Evolutionary conservation across 2,797 vertebrate genomes (phyloP).

Genomic region (Sebastes minor): DNA sequence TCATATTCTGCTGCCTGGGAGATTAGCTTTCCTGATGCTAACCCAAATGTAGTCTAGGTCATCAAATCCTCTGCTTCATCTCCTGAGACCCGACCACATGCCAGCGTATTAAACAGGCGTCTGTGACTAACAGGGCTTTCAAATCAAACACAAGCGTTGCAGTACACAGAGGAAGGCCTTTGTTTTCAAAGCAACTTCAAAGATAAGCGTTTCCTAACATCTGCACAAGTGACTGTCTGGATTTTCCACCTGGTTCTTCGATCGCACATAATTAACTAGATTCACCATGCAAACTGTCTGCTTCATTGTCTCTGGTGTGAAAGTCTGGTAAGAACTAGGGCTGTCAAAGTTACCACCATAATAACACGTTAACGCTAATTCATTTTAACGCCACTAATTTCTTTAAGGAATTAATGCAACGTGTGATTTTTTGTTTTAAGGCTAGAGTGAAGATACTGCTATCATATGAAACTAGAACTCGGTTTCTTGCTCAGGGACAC

Average conservation of each 20-base stretch:
- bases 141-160: slow-evolving; percentile 16
- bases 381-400: too few relatives aligned
- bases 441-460: too few relatives aligned
- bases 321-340: not conserved
- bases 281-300: not conserved
- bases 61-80: slow-evolving; percentile 54
- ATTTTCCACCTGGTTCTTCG: not conserved
- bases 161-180: not conserved
- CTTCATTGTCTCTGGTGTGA: not conserved
- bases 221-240: not conserved
- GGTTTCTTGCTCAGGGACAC: too few relatives aligned
- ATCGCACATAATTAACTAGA: not conserved
- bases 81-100: slow-evolving; percentile 41
- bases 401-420: too few relatives aligned
- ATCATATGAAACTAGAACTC: too few relatives aligned
- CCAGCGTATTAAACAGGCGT: slow-evolving; percentile 52
- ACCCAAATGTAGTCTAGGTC: slow-evolving; percentile 47
- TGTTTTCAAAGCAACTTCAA: not conserved
- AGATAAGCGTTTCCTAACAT: not conserved
- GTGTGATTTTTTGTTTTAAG: too few relatives aligned
- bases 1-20: slow-evolving; percentile 34
- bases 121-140: slow-evolving; percentile 17
- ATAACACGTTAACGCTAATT: too few relatives aligned
- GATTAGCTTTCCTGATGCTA: slow-evolving; percentile 60
- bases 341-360: too few relatives aligned